Percentiles rank a stretch among this genome's conserved stretches.
Conservation (phyloP, 2,888 invertebrate genomes). For the Sepiola atlantica region DNA sequence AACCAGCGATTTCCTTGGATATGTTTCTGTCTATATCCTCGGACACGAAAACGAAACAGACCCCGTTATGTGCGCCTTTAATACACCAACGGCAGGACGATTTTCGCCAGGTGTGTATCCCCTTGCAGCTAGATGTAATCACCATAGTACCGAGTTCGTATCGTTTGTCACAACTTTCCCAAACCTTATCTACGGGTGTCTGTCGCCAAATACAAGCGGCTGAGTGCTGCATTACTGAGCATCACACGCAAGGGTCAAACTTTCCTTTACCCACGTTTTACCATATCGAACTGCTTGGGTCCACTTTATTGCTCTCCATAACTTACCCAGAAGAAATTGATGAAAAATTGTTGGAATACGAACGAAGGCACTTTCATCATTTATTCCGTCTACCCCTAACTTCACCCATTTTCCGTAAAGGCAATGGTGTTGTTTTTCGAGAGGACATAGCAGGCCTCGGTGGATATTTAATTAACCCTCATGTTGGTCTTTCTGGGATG, state of each 20-base stretch:
- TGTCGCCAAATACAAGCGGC: slow-evolving; percentile 10
- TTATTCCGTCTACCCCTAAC: slow-evolving; percentile 82
- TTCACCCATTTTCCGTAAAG: slow-evolving; percentile 84
- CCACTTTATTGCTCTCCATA: neutral
- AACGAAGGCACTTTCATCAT: slow-evolving; percentile 83
- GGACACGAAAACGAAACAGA: slow-evolving; percentile 23
- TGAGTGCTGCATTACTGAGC: slow-evolving; percentile 24
- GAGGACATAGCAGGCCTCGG: slow-evolving; percentile 70
- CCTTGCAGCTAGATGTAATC: neutral
- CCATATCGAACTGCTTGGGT: slow-evolving; percentile 33
- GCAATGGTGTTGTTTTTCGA: slow-evolving; percentile 78
- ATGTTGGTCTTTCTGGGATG: slow-evolving; percentile 78
- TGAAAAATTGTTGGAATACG: slow-evolving; percentile 75
- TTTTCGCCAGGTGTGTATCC: slow-evolving; percentile 37
- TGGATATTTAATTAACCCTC: slow-evolving; percentile 82
- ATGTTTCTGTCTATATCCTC: neutral
- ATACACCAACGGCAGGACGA: slow-evolving; percentile 33
- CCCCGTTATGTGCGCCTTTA: slow-evolving; percentile 35
- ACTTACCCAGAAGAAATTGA: slow-evolving; percentile 40
- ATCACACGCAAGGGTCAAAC: slow-evolving; percentile 33
- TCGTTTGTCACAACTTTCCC: neutral
- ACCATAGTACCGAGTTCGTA: neutral
- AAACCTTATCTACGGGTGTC: neutral
- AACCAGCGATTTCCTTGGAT: neutral
- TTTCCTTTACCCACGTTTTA: neutral